Evolutionary conservation across 2,797 vertebrate species (phyloP), one percentile per base, ranked within the genome.

Genomic region (Etheostoma nigrum): DNA sequence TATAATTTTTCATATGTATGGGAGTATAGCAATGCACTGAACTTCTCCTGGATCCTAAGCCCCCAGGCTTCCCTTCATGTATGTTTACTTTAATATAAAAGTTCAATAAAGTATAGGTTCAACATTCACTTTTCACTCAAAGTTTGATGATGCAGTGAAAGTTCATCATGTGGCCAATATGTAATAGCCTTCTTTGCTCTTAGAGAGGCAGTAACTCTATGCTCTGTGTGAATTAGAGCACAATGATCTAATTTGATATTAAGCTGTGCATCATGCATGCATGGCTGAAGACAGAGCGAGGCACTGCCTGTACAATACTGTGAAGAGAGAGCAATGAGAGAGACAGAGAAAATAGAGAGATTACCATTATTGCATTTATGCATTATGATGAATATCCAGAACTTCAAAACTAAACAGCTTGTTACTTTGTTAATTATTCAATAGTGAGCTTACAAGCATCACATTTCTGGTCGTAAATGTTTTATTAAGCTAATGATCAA

Each of bases 211-310:
- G 64, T 44, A 45, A 23, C 59, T 69, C 45, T 75, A 58, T 57
- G 23, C 72, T 76, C 49, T 62, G 40, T 27, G 52, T 78, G 54
- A 81, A 88, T 86, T 66, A 81, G 70, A 87, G 74, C 82, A 85
- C 83, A 79, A 74, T 82, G 80, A 90, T 90, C 75, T 78, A 74
- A 89, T 89, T 81, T 83, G 67, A 60, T 81, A 25, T 85, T 79
- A 78, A 79, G 84, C 69, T 79, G 73, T 78, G 79, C 66, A 79
- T 85, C 52, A 76, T 77, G 72, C 60, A 76, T 64, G 81, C 79
- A 77, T 83, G 86, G 69, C 62, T 84, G 78, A 70, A 64, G 52
- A 75, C 64, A 66, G 49, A 76, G 73, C 70, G 53, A 51, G 30
- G 47, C 67, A 64, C 63, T 79, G 66, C 4, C 58, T 74, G 70